Base-by-base conservation (phyloP, 2,888 invertebrate genomes). In the Doris montereyensis region DNA sequence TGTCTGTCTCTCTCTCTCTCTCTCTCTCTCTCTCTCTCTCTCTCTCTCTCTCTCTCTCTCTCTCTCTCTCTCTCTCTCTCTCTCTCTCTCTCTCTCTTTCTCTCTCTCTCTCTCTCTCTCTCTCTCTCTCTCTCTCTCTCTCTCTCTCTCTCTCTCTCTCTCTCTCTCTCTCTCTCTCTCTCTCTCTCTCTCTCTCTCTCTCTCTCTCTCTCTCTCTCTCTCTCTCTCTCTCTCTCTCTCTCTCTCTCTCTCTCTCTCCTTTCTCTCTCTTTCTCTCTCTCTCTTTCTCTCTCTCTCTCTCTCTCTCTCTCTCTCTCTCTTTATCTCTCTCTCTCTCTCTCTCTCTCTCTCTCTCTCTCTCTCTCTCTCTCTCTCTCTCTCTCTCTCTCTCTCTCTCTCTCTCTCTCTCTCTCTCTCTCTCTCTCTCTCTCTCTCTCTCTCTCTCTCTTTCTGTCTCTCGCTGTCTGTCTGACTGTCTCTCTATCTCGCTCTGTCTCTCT, bases 21-120 rank as follows among this genome's bases (percentile, higher is more conserved):
- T 62, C 62, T 62, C 21, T n/a, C 21, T 62, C 62, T 62, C 21
- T n/a, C 21, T 62, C 62, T 62, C 21, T n/a, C 28, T 67, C 26
- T 62, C 5, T n/a, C 5, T 62, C 21, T 62, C 5, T n/a, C 5
- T 62, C 21, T 62, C 5, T n/a, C 5, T 62, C 21, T 24, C 28
- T 28, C 28, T 67, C 67, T 67, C 28, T 28, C 13, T 24, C 67
- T 67, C 28, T 28, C 28, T 67, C 67, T 67, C 28, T 28, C 28
- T 67, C 67, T 67, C 28, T 28, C 28, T 67, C 67, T 67, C 28
- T 28, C 28, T 67, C 67, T 67, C 28, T 28, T 28, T 67, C 67
- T 67, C 28, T 28, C 4, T 67, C 67, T 67, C 28, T 28, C 21
- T 70, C 70, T 32, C 17, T 17, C 17, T 41, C 17, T 41, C 52